Conservation (phyloP, 1,140 invertebrate genomes). For the Meloidogyne hapla region DNA sequence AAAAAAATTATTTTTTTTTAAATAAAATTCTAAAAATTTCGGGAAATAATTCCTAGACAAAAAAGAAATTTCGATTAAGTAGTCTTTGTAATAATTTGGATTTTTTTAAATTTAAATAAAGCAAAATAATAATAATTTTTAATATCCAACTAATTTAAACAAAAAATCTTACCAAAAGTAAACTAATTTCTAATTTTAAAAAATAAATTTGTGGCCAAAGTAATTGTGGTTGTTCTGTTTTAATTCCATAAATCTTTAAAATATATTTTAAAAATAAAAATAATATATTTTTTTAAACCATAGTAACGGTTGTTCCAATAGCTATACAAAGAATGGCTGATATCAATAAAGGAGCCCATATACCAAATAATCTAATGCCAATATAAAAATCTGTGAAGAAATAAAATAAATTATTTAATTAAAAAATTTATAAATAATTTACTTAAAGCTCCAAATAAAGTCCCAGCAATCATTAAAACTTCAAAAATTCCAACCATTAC, state of each 20-base stretch:
- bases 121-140: too few species aligned
- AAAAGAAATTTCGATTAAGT: too few species aligned
- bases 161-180: slow-evolving; percentile 37
- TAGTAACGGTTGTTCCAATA: slow-evolving; percentile 19
- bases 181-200: slow-evolving; percentile 52
- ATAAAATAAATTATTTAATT: slow-evolving; percentile 15
- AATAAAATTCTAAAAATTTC: too few species aligned
- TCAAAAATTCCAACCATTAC: slow-evolving; percentile 54
- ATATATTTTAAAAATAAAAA: background rate
- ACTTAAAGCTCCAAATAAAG: slow-evolving; percentile 46
- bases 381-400: slow-evolving; percentile 6
- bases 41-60: too few species aligned
- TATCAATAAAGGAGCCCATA: slow-evolving; percentile 23
- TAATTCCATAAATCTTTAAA: slow-evolving; percentile 47
- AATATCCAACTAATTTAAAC: too few species aligned
- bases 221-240: slow-evolving; percentile 49
- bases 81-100: too few species aligned
- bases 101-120: too few species aligned
- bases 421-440: too few species aligned
- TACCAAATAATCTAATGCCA: background rate
- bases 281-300: background rate
- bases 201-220: slow-evolving; percentile 50
- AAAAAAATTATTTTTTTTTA: too few species aligned
- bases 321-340: slow-evolving; percentile 9
- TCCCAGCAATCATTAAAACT: slow-evolving; percentile 34